Evolutionary conservation across 2,888 invertebrate genomes (phyloP), one percentile per base, ranked within the genome.

Genomic region (Gerosis bhagava): DNA sequence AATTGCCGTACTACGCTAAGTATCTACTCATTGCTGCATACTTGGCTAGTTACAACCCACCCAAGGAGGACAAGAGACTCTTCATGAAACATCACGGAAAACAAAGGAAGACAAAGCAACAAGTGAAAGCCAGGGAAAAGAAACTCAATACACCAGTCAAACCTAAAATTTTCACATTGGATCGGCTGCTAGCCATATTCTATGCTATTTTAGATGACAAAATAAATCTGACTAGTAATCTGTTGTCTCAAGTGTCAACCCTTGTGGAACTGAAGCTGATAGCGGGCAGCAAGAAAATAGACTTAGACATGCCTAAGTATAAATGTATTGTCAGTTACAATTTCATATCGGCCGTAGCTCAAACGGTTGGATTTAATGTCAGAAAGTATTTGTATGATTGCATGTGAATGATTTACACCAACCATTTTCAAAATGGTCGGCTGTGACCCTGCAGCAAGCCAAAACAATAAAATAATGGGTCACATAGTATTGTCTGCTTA

Each of bases 41-140:
- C 72, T 84, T 98, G 50, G 98, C 98, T 0, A 98, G 98, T 21
- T 96, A 97, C 73, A 98, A 98, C 77, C 96, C 97, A 1, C 92
- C 95, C 0, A 96, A 95, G 60, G 94, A 95, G 58, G 98, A 98
- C 71, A 96, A 95, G 67, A 87, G 95, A 34, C 84, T 98, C 31
- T 98, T 97, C 73, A 92, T 96, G 76, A 97, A 97, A 79, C 79
- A 93, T 60, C 93, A 93, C 58, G 93, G 92, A 0, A 95, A 94
- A 65, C 93, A 92, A 60, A 90, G 90, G n/a, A 95, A 94, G 60
- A 88, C 91, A 28, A 62, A 91, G 54, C 91, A 91, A 56, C 90
- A 90, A 54, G 89, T 93, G 0, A 90, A 90, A 60, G 88, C 90
- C 0, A 93, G 91, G 63, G 92, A 62, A 1, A 89, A 89, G 37